These are phyloP conservation scores for Xiphophorus couchianus DNA, from an alignment of 2,113 vertebrate genomes.

Conservation along the genomic window DNA sequence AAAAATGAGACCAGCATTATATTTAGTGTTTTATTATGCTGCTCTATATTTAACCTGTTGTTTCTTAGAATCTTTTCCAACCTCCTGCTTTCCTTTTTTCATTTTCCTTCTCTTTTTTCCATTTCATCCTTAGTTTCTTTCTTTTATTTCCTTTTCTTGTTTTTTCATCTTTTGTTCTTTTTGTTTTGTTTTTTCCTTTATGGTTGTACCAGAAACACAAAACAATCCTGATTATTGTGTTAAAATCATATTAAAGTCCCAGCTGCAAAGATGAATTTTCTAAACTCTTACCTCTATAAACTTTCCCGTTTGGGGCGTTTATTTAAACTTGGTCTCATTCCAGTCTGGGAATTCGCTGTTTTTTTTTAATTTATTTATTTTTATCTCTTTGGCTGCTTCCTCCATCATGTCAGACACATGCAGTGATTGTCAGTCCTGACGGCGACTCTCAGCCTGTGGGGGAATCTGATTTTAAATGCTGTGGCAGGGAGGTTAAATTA, in stretches of 20 bases:
- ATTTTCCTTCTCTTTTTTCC: too few species aligned
- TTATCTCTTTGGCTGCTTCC: slow-evolving; percentile 8
- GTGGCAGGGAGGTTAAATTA: neutral
- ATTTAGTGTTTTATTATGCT: neutral
- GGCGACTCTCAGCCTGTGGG: slow-evolving; percentile 4
- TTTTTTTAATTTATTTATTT: neutral
- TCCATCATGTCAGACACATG: slow-evolving; percentile 35
- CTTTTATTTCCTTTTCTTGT: too few species aligned
- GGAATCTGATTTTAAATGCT: neutral
- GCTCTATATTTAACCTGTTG: neutral
- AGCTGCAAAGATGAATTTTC: too few species aligned
- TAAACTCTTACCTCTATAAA: neutral
- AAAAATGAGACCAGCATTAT: neutral
- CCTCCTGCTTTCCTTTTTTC: too few species aligned
- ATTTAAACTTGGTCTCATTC: neutral
- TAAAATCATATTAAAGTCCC: too few species aligned
- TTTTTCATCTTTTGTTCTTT: too few species aligned
- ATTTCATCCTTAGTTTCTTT: too few species aligned
- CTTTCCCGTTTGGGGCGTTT: neutral
- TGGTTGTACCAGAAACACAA: too few species aligned
- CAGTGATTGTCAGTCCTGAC: slow-evolving; percentile 38
- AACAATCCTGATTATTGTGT: too few species aligned
- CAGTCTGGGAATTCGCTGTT: neutral
- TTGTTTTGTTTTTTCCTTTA: too few species aligned
- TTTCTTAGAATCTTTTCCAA: neutral